Percentiles rank a stretch among this genome's conserved stretches.
phyloP scores from a whole-genome alignment of 2,888 invertebrate species.

The Athripsodes cinereus region DNA sequence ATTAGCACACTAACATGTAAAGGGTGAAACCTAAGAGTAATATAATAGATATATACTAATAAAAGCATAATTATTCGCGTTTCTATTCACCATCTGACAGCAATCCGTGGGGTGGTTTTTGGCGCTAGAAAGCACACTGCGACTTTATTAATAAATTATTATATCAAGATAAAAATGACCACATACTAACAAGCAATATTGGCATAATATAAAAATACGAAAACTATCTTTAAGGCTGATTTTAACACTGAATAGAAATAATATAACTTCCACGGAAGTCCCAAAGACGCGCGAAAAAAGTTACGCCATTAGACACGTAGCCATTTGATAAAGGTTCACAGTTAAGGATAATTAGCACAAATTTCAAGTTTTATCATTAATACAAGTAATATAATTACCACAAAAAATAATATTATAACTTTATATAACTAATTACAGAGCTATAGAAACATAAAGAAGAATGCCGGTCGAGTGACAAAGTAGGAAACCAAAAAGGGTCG shows the following conservation, averaged over 20 bases:
- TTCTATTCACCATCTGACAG: constrained; percentile 8
- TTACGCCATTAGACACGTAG: constrained; percentile 56
- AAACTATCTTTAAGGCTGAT: background rate
- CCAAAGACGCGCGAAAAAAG: constrained; percentile 53
- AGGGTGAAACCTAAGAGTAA: too few relatives aligned
- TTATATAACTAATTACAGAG: too few relatives aligned
- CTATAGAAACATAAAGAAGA: too few relatives aligned
- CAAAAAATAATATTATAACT: too few relatives aligned
- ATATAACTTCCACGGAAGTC: constrained; percentile 33
- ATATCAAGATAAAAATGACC: background rate
- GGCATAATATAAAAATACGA: background rate
- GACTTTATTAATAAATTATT: too few relatives aligned
- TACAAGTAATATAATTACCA: too few relatives aligned
- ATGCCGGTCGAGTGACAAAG: too few relatives aligned
- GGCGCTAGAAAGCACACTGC: constrained; percentile 16
- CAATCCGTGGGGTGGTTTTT: constrained; percentile 17
- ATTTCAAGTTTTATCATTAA: background rate
- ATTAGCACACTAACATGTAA: too few relatives aligned
- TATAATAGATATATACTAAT: too few relatives aligned
- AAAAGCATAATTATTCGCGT: too few relatives aligned
- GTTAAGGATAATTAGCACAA: background rate
- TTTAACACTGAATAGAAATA: background rate
- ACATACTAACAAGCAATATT: background rate
- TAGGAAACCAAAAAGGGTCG: too few relatives aligned
- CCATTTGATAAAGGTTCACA: constrained; percentile 32